Conservation (phyloP, 2,113 vertebrate genomes). For the Anolis sagrei region DNA sequence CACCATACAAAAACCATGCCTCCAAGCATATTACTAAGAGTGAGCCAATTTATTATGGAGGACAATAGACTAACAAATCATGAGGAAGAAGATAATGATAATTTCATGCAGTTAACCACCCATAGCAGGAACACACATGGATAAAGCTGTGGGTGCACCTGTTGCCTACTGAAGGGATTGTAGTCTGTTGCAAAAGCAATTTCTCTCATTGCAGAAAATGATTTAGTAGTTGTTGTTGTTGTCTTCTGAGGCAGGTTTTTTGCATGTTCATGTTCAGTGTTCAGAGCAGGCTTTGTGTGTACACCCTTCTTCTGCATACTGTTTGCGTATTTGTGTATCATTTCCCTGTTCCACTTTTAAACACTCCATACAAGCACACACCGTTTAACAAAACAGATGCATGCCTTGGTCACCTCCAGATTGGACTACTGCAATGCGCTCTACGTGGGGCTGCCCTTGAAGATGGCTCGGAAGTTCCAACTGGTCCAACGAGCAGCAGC, state of each 20-base stretch:
- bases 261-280: not conserved
- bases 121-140: slow-evolving; percentile 39
- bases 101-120: slow-evolving; percentile 53
- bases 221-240: not conserved
- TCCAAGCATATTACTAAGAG: slow-evolving; percentile 40
- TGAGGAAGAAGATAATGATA: slow-evolving; percentile 61
- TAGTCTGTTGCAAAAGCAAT: slow-evolving; percentile 1
- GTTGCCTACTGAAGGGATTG: slow-evolving; percentile 21
- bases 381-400: no score
- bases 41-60: slow-evolving; percentile 49
- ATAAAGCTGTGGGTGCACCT: slow-evolving; percentile 39
- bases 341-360: not conserved
- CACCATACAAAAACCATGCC: slow-evolving; percentile 34
- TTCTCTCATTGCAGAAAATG: not conserved
- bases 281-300: not conserved
- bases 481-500: no score
- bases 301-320: not conserved
- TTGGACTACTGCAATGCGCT: no score
- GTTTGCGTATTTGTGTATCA: not conserved
- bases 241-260: not conserved
- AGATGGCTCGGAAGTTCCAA: no score
- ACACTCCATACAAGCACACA: not conserved
- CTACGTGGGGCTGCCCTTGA: no score
- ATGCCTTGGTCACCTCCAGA: no score
- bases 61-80: slow-evolving; percentile 17